Conservation (phyloP, 2,797 vertebrate species). For the Triplophysa yarkandensis region DNA sequence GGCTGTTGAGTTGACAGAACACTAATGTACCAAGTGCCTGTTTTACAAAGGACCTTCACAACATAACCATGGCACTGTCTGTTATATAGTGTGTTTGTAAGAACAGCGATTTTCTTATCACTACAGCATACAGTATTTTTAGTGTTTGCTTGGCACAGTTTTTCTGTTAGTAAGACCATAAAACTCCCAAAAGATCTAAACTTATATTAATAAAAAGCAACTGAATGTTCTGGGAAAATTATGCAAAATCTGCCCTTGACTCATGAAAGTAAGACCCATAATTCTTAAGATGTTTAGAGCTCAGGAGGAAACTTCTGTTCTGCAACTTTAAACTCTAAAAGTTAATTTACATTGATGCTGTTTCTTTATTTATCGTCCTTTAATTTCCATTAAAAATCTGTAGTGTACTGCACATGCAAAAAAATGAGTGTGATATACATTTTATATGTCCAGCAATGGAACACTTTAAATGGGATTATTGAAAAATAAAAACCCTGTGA, state of each 20-base stretch:
- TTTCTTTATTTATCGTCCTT: too few species aligned
- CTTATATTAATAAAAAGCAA: constrained; percentile 24
- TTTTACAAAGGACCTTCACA: too few species aligned
- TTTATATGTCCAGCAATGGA: not conserved
- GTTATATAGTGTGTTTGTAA: not conserved
- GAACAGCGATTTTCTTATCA: not conserved
- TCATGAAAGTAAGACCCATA: constrained; percentile 8
- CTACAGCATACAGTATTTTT: not conserved
- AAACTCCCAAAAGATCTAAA: constrained; percentile 8
- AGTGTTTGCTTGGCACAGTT: constrained; percentile 3
- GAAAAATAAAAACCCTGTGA: not conserved
- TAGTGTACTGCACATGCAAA: not conserved
- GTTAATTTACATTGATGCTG: too few species aligned
- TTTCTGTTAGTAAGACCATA: constrained; percentile 18
- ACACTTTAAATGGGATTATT: constrained; percentile 24
- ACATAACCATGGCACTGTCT: not conserved
- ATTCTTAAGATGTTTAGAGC: constrained; percentile 25
- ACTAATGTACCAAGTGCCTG: too few species aligned
- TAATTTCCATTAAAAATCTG: too few species aligned
- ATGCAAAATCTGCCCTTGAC: constrained; percentile 30
- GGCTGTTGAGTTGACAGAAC: not conserved
- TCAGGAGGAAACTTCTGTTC: constrained; percentile 8
- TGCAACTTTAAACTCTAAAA: not conserved
- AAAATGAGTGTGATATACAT: constrained; percentile 34
- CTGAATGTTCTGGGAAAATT: constrained; percentile 43